Conservation (phyloP, 1,140 invertebrate genomes). For the Eupeodes corollae region DNA sequence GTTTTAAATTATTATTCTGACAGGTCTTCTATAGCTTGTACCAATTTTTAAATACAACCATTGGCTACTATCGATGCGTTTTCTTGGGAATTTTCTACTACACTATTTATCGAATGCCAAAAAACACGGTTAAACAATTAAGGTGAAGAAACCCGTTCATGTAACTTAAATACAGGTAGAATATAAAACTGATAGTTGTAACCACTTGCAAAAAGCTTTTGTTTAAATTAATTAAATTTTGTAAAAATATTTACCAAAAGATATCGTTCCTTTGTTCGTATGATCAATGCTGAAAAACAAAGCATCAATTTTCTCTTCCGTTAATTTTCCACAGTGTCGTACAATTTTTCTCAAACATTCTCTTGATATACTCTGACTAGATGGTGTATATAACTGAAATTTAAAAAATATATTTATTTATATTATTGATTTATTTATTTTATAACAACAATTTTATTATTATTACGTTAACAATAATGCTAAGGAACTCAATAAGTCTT, state of each 20-base stretch:
- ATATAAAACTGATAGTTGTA: too few species aligned
- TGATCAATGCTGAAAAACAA: conserved; percentile 25
- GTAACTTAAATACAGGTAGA: too few species aligned
- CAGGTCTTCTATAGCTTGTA: too few species aligned
- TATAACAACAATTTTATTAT: background rate
- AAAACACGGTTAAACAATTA: too few species aligned
- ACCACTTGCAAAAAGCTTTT: too few species aligned
- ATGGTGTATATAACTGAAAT: conserved; percentile 22
- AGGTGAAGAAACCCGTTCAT: too few species aligned
- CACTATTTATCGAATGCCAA: too few species aligned
- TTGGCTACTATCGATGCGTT: too few species aligned
- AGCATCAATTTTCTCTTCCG: conserved; percentile 17
- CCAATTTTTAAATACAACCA: too few species aligned
- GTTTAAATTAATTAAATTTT: background rate
- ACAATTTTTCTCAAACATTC: conserved; percentile 21
- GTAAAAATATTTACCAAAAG: conserved; percentile 20
- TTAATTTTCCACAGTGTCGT: conserved; percentile 23
- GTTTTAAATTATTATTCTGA: too few species aligned
- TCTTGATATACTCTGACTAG: conserved; percentile 18
- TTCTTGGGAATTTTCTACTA: too few species aligned
- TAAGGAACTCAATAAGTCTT: conserved; percentile 25
- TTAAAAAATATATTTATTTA: background rate
- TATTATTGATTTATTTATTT: background rate
- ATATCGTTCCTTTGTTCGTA: conserved; percentile 18
- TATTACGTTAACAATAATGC: conserved; percentile 20